phyloP scores from a whole-genome alignment of 2,113 vertebrate genomes.

The Hemiscyllium ocellatum region DNA sequence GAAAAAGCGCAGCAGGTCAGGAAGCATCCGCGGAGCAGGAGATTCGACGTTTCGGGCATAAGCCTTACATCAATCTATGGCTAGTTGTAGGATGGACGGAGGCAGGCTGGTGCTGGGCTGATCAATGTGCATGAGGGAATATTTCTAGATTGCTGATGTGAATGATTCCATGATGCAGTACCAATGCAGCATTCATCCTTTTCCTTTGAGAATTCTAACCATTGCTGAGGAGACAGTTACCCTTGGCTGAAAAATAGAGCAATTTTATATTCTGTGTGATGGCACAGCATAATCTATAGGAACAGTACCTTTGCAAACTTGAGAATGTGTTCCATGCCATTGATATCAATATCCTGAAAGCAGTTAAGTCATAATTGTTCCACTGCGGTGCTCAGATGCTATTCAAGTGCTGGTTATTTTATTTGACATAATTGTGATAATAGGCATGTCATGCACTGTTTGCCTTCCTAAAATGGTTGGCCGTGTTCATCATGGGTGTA shows the following conservation, averaged over 20 bases:
- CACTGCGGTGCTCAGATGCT: not conserved
- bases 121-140: not conserved
- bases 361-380: not conserved
- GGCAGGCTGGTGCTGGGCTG: no score
- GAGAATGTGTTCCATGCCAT: not conserved
- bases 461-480: not conserved
- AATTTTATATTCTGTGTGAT: not conserved
- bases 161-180: not conserved
- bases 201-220: not conserved
- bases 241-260: not conserved
- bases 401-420: not conserved
- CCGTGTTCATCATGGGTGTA: not conserved
- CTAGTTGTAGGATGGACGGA: not conserved
- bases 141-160: not conserved
- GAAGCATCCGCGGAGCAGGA: no score
- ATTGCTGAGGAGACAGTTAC: not conserved
- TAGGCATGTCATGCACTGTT: not conserved
- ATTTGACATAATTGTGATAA: not conserved
- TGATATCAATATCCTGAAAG: not conserved
- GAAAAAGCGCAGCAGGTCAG: no score
- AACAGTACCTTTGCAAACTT: not conserved
- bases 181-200: not conserved
- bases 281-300: not conserved
- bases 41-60: no score
- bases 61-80: not conserved